These are phyloP conservation scores for Pseudoatta argentina DNA, from an alignment of 1,140 invertebrate species.

Conservation along the genomic window DNA sequence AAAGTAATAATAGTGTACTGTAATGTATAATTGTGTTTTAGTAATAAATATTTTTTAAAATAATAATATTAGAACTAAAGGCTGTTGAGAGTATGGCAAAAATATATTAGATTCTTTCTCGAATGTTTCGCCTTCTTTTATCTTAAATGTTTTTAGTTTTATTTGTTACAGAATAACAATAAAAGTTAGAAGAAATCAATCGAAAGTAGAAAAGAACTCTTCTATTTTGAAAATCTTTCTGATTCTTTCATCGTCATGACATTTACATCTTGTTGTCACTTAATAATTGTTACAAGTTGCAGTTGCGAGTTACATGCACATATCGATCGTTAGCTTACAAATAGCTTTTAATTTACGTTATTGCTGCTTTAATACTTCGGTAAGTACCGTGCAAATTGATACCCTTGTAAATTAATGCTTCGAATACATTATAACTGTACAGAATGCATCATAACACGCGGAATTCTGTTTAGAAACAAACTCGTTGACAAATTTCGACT, in stretches of 20 bases:
- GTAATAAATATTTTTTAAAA: background rate
- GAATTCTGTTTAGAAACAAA: background rate
- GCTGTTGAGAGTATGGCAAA: too few species aligned
- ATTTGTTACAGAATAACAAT: background rate
- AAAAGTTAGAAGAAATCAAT: background rate
- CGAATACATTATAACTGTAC: conserved; percentile 21
- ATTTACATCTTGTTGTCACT: background rate
- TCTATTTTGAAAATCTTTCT: background rate
- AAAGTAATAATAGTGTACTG: background rate
- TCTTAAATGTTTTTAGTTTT: background rate
- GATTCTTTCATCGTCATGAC: background rate
- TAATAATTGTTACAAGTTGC: background rate
- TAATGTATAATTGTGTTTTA: too few species aligned
- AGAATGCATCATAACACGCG: background rate
- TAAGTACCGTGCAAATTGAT: conserved; percentile 46
- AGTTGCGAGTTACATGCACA: background rate
- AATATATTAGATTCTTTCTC: too few species aligned
- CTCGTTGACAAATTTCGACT: background rate
- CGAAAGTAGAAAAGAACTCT: background rate
- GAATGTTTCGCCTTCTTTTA: too few species aligned
- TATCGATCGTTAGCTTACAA: conserved; percentile 17
- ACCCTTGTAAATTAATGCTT: conserved; percentile 37
- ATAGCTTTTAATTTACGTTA: conserved; percentile 41
- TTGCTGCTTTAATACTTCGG: conserved; percentile 40
- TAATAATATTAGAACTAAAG: too few species aligned